Evolutionary conservation across 1,140 invertebrate genomes (phyloP), one percentile per base, ranked within the genome.

Genomic region (Nixonia krombeini): DNA sequence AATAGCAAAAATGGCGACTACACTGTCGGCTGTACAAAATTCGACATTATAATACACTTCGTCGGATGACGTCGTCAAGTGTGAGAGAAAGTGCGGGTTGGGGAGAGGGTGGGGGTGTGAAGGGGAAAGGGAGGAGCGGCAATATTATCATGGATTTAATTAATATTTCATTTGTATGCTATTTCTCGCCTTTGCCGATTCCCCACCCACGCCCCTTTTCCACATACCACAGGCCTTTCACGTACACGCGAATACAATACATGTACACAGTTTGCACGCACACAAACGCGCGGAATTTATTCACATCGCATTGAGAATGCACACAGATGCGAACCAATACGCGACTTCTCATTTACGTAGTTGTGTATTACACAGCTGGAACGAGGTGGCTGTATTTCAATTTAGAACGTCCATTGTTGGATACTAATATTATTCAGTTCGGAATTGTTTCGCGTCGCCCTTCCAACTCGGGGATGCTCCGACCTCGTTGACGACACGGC

Each of bases 361-460:
- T 63, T 63, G 53, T 69, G 58, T 47, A 63, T 63, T 63, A 69
- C 58, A 69, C 65, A 68, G 50, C 51, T 25, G 52, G 53, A 46
- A 69, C 58, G 65, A 58, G 58, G 45, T 69, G 52, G 65, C 79
- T 79, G 78, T 81, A 82, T 82, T 82, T 82, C 79, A 82, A 82
- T 81, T 82, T 82, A 80, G 78, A 74, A 65, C 70, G 72, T 76
- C 79, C 77, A 82, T 81, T 82, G 80, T 82, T 81, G 70, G 78
- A 80, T 80, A 81, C 78, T 82, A 81, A 81, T 82, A 81, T 82
- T 82, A 82, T 81, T 81, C 79, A 82, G 78, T 81, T 81, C 61
- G 78, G 77, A 80, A 82, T 82, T 82, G 80, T 82, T 82, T 82
- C 80, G 72, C 67, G 76, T 78, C 75, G 68, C 69, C 73, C 74